Evolutionary conservation across 2,113 vertebrate species (phyloP), one percentile per base, ranked within the genome.

Genomic region (Charadrius vociferus): DNA sequence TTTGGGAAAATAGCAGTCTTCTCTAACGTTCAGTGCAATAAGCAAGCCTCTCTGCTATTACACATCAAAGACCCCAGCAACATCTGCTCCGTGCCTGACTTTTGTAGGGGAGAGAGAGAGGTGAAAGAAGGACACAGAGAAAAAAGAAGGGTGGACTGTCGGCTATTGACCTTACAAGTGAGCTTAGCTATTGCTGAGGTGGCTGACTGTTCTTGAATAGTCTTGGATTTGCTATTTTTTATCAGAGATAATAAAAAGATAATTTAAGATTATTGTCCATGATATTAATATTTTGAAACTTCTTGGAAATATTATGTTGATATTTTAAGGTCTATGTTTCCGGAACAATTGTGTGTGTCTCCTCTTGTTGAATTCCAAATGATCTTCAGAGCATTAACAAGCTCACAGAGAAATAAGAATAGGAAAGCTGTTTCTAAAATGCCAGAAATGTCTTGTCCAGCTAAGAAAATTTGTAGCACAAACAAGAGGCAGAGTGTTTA

Each of bases 391-490:
- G 27, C 39, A 62, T 47, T 75, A 91, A 81, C 7, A 85, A 88
- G 67, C 22, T 45, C 49, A 43, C 8, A 58, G 85, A 90, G 87
- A 90, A 93, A 83, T 83, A 24, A 85, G 87, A 96, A 80, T 16
- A 86, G 72, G 92, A 97, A 95, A 94, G 91, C 70, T 18, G 34
- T 97, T 97, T 98, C 94, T 97, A 96, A 98, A 96, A 96, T 95
- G 93, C 92, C 95, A 97, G 75, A 96, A 93, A 88, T 92, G 88
- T 87, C 88, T 95, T 91, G 81, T 96, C 91, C 87, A 96, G 89
- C 67, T 97, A 97, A 95, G 94, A 97, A 97, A 95, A 98, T 96
- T 74, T 96, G 93, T 95, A 96, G 95, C 95, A 95, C 86, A 97
- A 96, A 89, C 56, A 77, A 75, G 50, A 92, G 73, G 67, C 36